phyloP scores from a whole-genome alignment of 2,888 invertebrate genomes.

The Saturnia japonica region DNA sequence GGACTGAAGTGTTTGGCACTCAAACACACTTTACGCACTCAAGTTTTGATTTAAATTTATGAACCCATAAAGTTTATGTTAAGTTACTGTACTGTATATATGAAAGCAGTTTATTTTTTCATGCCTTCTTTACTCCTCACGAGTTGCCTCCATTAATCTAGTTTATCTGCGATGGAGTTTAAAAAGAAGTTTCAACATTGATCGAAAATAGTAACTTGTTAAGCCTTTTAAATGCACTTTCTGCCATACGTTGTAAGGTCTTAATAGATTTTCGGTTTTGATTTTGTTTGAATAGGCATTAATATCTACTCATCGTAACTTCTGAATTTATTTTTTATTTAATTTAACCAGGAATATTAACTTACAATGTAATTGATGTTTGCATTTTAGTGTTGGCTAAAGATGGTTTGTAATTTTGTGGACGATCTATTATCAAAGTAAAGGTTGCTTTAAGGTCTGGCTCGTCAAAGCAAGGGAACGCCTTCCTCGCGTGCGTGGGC shows the following conservation, averaged over 20 bases:
- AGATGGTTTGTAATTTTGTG: conserved; percentile 52
- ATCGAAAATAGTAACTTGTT: neutral
- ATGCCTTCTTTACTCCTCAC: too few relatives aligned
- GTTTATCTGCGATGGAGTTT: too few relatives aligned
- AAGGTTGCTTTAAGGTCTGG: conserved; percentile 77
- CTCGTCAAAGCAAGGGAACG: conserved; percentile 90
- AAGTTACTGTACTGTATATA: too few relatives aligned
- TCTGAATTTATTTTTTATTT: neutral
- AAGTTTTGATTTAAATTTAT: too few relatives aligned
- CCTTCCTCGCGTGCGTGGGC: conserved; percentile 85
- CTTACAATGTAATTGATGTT: conserved; percentile 53
- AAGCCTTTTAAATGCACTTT: neutral
- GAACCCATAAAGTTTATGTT: too few relatives aligned
- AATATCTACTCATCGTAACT: neutral
- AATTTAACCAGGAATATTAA: conserved; percentile 14
- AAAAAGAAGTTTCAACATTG: too few relatives aligned
- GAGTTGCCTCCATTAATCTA: too few relatives aligned
- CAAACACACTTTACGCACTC: too few relatives aligned
- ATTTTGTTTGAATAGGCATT: neutral
- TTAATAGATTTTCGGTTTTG: neutral
- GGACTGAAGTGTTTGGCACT: too few relatives aligned
- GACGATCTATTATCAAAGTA: conserved; percentile 65
- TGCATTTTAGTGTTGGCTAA: conserved; percentile 63
- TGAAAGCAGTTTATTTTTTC: too few relatives aligned
- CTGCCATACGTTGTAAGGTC: neutral